Percentiles rank a stretch among this genome's conserved stretches.
phyloP scores from a whole-genome alignment of 1,140 invertebrate species.

The Drosophila saltans region DNA sequence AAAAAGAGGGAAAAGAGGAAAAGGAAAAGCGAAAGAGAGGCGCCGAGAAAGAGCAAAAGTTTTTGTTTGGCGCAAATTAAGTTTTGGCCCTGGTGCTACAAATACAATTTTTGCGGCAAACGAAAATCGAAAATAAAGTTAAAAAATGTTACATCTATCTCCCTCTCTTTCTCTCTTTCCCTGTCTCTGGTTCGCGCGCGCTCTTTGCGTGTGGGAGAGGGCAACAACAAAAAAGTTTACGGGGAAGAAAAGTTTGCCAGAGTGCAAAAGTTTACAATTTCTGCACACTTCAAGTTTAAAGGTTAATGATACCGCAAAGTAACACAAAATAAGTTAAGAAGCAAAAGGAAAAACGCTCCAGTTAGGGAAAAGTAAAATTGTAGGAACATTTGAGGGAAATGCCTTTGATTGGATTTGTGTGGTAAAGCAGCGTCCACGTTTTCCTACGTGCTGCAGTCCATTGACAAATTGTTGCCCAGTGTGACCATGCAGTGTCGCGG shows the following conservation, averaged over 20 bases:
- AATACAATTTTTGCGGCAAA: conserved; percentile 80
- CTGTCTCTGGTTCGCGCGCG: not conserved
- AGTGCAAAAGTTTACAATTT: conserved; percentile 79
- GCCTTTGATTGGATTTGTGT: conserved; percentile 71
- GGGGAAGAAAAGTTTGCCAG: conserved; percentile 57
- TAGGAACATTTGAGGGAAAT: conserved; percentile 38
- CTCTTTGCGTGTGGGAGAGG: not conserved
- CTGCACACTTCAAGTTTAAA: conserved; percentile 73
- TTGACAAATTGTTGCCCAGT: conserved; percentile 43
- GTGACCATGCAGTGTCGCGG: conserved; percentile 30
- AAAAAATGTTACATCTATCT: conserved; percentile 70
- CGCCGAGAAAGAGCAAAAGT: conserved; percentile 42
- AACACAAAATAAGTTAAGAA: conserved; percentile 78
- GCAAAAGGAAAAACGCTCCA: conserved; percentile 16
- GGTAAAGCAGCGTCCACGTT: conserved; percentile 50
- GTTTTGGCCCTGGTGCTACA: conserved; percentile 63
- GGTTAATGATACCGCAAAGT: conserved; percentile 77
- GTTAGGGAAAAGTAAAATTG: too few relatives aligned
- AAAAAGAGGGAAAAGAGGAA: not conserved
- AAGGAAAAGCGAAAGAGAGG: conserved; percentile 9
- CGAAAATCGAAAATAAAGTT: conserved; percentile 81
- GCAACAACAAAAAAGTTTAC: conserved; percentile 5
- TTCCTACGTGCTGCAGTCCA: conserved; percentile 61
- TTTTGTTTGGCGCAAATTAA: conserved; percentile 70
- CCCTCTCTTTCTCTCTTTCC: not conserved